Base-by-base conservation (phyloP, 2,888 invertebrate genomes). In the Eilema caniola region DNA sequence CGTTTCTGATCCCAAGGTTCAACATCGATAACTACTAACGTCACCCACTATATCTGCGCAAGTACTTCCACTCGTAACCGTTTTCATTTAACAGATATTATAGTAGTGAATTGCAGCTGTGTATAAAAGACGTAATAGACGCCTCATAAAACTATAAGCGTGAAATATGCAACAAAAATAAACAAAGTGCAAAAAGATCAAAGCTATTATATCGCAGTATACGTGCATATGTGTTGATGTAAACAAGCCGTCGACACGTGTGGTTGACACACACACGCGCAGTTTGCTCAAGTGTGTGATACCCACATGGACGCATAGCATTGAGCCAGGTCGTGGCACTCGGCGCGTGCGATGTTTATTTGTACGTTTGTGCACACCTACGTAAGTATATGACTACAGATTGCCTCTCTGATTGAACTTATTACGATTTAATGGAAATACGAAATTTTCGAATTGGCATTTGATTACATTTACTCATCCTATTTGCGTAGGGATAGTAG, bases 311-410 rank as follows among this genome's bases (percentile, higher is more conserved):
- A 78, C 81, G 79, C 86, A 86, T 89, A 92, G 93, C 94, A 94
- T 94, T 94, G 94, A 93, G 93, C 86, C 92, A 94, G 94, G 94
- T 94, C 94, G 93, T 93, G 94, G 94, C 93, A 91, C 94, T 88
- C 92, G 86, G 87, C 92, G 92, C 92, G 92, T 92, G 92, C 92
- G 89, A 87, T 67, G 75, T 81, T 86, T 85, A 83, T 85, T 86
- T 86, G 83, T 84, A 83, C 83, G 83, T 83, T 86, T 84, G 84
- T 83, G 80, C 80, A 81, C 81, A 80, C 73, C 79, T 78, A 73
- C 61, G 69, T 65, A 67, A 70, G 70, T 73, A 72, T 72, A 73
- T 62, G 67, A 67, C 70, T 73, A 69, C 67, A 69, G 69, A 72
- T 69, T 69, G 69, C 64, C 60, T 78, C 74, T 59, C 63, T 78